These are phyloP conservation scores for Mythimna pallens DNA, from an alignment of 2,888 invertebrate genomes.

Conservation along the genomic window DNA sequence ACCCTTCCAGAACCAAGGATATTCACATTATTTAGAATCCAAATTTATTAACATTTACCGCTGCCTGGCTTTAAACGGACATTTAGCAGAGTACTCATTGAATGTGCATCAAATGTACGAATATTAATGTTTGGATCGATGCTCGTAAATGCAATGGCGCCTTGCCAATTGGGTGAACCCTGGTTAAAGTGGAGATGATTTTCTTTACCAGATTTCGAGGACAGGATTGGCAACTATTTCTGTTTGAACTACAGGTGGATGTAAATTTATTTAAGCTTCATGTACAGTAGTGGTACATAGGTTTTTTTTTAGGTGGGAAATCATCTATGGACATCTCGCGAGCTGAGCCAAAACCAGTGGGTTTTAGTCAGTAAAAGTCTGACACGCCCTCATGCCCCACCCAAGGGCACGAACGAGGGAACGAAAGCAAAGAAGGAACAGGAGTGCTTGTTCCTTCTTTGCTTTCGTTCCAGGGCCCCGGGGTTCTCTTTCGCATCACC, in stretches of 20 bases:
- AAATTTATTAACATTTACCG: slow-evolving; percentile 47
- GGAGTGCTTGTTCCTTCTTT: no score
- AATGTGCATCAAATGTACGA: slow-evolving; percentile 73
- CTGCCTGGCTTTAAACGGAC: slow-evolving; percentile 45
- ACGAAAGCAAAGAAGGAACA: no score
- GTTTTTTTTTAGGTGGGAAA: no score
- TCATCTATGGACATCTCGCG: no score
- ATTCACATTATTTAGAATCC: slow-evolving; percentile 21
- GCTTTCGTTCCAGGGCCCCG: no score
- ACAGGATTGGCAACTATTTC: slow-evolving; percentile 39
- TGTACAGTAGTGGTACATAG: not conserved
- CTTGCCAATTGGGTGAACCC: slow-evolving; percentile 75
- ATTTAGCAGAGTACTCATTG: slow-evolving; percentile 62
- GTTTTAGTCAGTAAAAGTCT: no score
- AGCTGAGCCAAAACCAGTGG: no score
- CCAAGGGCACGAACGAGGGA: no score
- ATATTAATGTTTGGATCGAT: slow-evolving; percentile 80
- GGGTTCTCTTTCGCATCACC: no score
- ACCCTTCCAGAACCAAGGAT: slow-evolving; percentile 7
- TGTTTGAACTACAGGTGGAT: slow-evolving; percentile 5
- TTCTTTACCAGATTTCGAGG: slow-evolving; percentile 48
- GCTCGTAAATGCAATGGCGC: slow-evolving; percentile 75
- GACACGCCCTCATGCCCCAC: no score
- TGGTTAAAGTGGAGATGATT: slow-evolving; percentile 48
- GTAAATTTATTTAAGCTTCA: not conserved